Evolutionary conservation across 2,113 vertebrate genomes (phyloP).

Genomic region (human): DNA sequence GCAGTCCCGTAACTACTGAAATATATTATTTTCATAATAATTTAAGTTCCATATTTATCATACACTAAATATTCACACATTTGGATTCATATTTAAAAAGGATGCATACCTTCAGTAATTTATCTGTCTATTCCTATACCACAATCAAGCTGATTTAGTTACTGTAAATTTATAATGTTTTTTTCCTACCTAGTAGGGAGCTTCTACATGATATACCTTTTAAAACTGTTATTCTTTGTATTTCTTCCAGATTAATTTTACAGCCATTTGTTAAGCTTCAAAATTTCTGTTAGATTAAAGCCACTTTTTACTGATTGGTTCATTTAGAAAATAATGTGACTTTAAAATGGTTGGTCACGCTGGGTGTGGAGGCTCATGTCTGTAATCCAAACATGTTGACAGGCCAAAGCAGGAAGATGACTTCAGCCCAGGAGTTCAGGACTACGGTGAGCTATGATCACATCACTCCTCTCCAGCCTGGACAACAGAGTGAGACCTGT

Average conservation of each 20-base stretch:
- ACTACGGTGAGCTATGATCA: too few relatives aligned
- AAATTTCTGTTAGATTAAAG: neutral
- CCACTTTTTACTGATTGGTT: neutral
- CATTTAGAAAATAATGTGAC: neutral
- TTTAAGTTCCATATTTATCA: neutral
- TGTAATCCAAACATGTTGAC: too few relatives aligned
- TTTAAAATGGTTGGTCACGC: neutral
- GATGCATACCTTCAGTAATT: neutral
- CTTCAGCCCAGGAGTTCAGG: too few relatives aligned
- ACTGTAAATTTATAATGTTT: neutral
- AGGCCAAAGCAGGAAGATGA: too few relatives aligned
- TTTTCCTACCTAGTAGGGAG: neutral
- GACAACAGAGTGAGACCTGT: too few relatives aligned
- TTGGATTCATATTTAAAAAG: neutral
- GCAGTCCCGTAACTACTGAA: neutral
- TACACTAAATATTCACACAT: neutral
- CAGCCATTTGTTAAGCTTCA: neutral
- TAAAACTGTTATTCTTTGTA: neutral
- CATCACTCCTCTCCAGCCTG: too few relatives aligned
- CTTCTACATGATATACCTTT: neutral
- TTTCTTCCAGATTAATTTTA: neutral
- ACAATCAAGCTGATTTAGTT: neutral
- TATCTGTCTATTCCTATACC: neutral
- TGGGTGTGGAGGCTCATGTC: too few relatives aligned
- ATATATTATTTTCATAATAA: neutral